Conservation (phyloP, 2,888 invertebrate species). For the Xiphydria camelus region DNA sequence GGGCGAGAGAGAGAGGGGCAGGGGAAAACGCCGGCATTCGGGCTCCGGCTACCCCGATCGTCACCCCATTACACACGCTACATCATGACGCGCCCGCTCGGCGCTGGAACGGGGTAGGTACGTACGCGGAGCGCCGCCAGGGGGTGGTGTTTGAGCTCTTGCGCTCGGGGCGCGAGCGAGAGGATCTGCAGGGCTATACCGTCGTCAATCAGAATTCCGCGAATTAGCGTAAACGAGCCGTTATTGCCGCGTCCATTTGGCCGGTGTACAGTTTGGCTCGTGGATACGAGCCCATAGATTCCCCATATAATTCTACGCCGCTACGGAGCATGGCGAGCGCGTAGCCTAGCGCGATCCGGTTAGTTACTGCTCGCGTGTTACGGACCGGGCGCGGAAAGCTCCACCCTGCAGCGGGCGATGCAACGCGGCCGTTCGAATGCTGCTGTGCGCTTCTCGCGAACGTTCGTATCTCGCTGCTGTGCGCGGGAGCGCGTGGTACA, state of each 20-base stretch:
- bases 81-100: constrained; percentile 23
- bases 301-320: constrained; percentile 53
- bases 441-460: too few species aligned
- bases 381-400: constrained; percentile 34
- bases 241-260: constrained; percentile 59
- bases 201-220: constrained; percentile 59
- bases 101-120: constrained; percentile 14
- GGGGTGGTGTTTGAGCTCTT: constrained; percentile 20
- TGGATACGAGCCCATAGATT: constrained; percentile 58
- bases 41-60: constrained; percentile 41
- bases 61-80: constrained; percentile 44
- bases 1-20: constrained; percentile 11
- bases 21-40: constrained; percentile 27
- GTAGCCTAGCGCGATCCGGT: constrained; percentile 54
- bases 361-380: constrained; percentile 56
- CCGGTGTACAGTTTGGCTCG: constrained; percentile 54
- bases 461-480: too few species aligned
- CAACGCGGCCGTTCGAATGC: too few species aligned
- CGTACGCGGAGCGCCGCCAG: constrained; percentile 12
- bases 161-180: constrained; percentile 10
- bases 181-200: constrained; percentile 26
- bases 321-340: constrained; percentile 46
- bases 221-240: constrained; percentile 59
- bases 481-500: too few species aligned
- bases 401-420: constrained; percentile 8